Evolutionary conservation across 2,113 vertebrate species (phyloP).

Genomic region (Turdus rufiventris): DNA sequence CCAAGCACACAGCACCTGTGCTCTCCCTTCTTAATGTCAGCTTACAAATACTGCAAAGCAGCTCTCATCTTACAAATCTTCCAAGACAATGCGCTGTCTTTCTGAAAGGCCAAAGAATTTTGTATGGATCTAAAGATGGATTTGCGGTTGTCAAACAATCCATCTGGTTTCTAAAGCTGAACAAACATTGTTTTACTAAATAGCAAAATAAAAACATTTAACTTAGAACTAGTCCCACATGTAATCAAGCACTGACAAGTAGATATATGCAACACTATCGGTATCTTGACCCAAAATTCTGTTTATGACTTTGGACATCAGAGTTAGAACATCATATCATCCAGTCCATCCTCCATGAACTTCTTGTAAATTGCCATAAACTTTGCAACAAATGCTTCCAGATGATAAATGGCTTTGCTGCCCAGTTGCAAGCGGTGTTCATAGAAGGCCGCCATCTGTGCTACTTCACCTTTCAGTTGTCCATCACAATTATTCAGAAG

Average conservation of each 20-base stretch:
- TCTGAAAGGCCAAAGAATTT: not conserved
- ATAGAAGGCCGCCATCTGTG: constrained; percentile 91
- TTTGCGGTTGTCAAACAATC: not conserved
- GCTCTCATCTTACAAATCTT: not conserved
- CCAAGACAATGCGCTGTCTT: not conserved
- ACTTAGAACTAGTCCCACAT: not conserved
- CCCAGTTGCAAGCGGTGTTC: constrained; percentile 94
- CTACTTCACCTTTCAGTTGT: constrained; percentile 92
- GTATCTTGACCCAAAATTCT: not conserved
- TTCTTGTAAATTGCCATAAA: constrained; percentile 99
- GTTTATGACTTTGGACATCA: not conserved
- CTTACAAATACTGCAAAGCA: not conserved
- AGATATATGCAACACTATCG: not conserved
- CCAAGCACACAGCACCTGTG: not conserved
- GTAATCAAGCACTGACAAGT: not conserved
- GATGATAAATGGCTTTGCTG: constrained; percentile 95
- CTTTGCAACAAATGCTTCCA: constrained; percentile 95
- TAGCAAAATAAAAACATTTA: not conserved
- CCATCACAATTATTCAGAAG: constrained; percentile 94
- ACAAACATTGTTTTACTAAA: not conserved
- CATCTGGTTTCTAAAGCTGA: not conserved
- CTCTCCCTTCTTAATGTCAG: not conserved
- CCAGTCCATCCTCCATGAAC: constrained; percentile 97
- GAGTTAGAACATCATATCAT: constrained; percentile 90
- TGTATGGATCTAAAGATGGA: not conserved